Conservation (phyloP, 2,888 invertebrate species). For the Synanthedon tipuliformis region DNA sequence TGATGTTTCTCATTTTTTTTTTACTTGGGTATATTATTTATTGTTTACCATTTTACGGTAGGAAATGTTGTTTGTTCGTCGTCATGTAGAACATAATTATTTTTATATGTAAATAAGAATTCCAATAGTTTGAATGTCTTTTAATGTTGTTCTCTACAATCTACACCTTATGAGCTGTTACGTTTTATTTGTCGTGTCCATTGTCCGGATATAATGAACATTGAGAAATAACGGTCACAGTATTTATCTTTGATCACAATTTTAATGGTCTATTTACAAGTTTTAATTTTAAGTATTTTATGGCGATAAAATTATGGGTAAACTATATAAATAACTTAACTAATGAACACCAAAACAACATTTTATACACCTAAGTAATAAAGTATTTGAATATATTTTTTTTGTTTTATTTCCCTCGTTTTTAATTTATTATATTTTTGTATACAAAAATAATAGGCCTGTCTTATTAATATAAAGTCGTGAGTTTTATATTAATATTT, state of each 20-base stretch:
- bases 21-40: conserved; percentile 47
- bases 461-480: no score
- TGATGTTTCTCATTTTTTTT: conserved; percentile 44
- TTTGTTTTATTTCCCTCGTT: conserved; percentile 2
- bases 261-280: conserved; percentile 6
- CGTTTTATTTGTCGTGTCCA: conserved; percentile 42
- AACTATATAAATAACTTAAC: no score
- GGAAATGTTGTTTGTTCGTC: conserved; percentile 37
- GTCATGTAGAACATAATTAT: conserved; percentile 21
- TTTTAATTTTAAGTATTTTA: conserved; percentile 17
- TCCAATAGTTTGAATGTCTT: conserved; percentile 17
- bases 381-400: conserved; percentile 12
- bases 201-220: conserved; percentile 60
- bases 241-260: conserved; percentile 49
- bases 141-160: conserved; percentile 39
- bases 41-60: conserved; percentile 46
- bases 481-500: no score
- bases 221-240: conserved; percentile 46
- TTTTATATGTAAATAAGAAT: conserved; percentile 53
- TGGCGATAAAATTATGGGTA: conserved; percentile 12
- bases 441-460: neutral
- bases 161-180: conserved; percentile 27
- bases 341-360: conserved; percentile 37
- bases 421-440: neutral
- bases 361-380: conserved; percentile 20